These are phyloP conservation scores for Homalodisca vitripennis DNA, from an alignment of 1,140 invertebrate genomes.

Conservation along the genomic window DNA sequence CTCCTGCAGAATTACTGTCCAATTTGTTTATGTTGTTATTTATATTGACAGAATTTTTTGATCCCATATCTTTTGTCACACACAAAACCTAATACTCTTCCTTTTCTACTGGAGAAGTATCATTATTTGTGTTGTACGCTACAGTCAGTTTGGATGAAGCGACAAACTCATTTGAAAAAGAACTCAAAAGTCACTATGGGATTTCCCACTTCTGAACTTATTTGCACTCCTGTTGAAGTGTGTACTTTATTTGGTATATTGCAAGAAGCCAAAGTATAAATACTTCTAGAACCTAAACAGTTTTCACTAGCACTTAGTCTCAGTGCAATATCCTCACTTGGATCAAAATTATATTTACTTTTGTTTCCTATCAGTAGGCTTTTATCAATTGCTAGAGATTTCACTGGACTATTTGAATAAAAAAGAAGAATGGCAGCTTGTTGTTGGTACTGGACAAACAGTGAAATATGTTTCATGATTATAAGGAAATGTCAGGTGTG, in stretches of 20 bases:
- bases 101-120: background rate
- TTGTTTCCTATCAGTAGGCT: background rate
- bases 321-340: conserved; percentile 17
- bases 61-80: conserved; percentile 3
- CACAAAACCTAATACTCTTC: background rate
- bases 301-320: conserved; percentile 2
- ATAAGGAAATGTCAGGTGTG: conserved; percentile 17
- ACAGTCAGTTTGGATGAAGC: background rate
- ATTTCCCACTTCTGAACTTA: background rate
- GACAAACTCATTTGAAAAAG: background rate
- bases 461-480: conserved; percentile 18
- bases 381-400: background rate
- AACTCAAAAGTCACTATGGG: conserved; percentile 1
- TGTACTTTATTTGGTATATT: background rate
- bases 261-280: conserved; percentile 18
- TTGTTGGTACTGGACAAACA: conserved; percentile 14
- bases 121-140: background rate
- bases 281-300: conserved; percentile 11
- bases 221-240: background rate
- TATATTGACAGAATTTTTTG: conserved; percentile 5
- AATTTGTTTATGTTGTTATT: too few relatives aligned
- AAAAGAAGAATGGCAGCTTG: conserved; percentile 20
- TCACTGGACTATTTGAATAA: conserved; percentile 15
- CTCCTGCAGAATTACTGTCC: background rate
- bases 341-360: conserved; percentile 5